phyloP scores from a whole-genome alignment of 30 jellyfish, hydroid and myxozoan species.

The Hydractinia echinata region DNA sequence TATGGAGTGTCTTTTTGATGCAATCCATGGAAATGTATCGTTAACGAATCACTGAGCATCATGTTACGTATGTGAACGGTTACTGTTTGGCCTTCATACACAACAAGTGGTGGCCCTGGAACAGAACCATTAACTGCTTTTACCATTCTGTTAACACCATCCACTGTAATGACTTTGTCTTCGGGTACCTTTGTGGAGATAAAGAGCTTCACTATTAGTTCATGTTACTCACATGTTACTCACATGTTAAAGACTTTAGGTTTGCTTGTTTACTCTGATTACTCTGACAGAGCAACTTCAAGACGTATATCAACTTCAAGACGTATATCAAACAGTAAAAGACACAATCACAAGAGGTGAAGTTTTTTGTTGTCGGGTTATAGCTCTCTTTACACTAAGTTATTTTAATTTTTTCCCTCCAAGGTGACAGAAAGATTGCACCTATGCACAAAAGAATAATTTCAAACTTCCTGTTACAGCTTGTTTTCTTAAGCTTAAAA shows the following conservation, averaged over 20 bases:
- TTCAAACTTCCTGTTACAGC: too few species aligned
- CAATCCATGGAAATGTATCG: slow-evolving; percentile 91
- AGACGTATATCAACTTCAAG: neutral
- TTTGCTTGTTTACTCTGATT: neutral
- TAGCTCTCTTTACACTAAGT: too few species aligned
- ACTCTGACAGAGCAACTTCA: neutral
- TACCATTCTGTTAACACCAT: slow-evolving; percentile 87
- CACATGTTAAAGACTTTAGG: neutral
- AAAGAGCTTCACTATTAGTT: neutral
- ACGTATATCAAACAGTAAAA: neutral
- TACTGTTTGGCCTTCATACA: slow-evolving; percentile 85
- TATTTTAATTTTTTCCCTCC: too few species aligned
- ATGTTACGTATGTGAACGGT: slow-evolving; percentile 72
- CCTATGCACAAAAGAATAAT: too few species aligned
- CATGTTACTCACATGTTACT: neutral
- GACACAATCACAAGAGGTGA: neutral
- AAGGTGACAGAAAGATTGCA: too few species aligned
- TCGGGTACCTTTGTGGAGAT: slow-evolving; percentile 42
- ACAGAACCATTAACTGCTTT: slow-evolving; percentile 75
- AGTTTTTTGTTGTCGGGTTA: neutral
- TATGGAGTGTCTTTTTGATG: slow-evolving; percentile 92
- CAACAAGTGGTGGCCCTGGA: slow-evolving; percentile 90
- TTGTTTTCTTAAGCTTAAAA: too few species aligned
- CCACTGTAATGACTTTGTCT: slow-evolving; percentile 79
- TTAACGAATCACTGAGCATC: slow-evolving; percentile 75